Conservation (phyloP, 2,113 vertebrate genomes). For the Menidia beryllina region DNA sequence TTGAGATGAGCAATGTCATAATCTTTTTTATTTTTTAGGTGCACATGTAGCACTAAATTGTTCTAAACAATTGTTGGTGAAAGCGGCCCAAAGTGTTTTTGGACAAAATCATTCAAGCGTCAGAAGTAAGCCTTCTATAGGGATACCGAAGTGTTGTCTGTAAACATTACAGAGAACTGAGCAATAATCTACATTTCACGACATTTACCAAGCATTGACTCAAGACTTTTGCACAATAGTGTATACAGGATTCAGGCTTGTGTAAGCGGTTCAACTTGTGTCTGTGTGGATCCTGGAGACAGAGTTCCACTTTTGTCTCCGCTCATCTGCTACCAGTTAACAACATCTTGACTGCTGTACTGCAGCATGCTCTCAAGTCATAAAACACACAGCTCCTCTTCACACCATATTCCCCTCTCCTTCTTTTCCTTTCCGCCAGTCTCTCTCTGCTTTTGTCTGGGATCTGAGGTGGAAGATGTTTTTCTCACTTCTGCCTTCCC, state of each 20-base stretch:
- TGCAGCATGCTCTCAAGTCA: slow-evolving; percentile 76
- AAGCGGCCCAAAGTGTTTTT: no score
- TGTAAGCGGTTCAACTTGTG: slow-evolving; percentile 26
- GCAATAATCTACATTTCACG: not conserved
- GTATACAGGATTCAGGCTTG: not conserved
- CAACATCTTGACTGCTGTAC: slow-evolving; percentile 80
- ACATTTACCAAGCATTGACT: not conserved
- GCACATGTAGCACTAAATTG: no score
- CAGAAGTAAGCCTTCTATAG: not conserved
- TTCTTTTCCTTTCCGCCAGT: slow-evolving; percentile 17
- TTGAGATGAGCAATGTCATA: no score
- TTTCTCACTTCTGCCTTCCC: slow-evolving; percentile 45
- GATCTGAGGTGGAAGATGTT: slow-evolving; percentile 64
- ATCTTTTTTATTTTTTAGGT: no score
- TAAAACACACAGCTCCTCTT: slow-evolving; percentile 76
- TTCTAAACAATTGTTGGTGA: no score
- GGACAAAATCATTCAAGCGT: no score
- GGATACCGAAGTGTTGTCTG: not conserved
- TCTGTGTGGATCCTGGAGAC: slow-evolving; percentile 34
- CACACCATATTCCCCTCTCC: slow-evolving; percentile 52
- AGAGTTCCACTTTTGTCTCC: slow-evolving; percentile 50
- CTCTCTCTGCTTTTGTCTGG: slow-evolving; percentile 48
- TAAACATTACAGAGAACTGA: not conserved
- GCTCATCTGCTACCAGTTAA: slow-evolving; percentile 83
- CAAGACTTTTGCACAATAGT: not conserved